Evolutionary conservation across 1,140 invertebrate species (phyloP).

Genomic region (Araneus ventricosus): DNA sequence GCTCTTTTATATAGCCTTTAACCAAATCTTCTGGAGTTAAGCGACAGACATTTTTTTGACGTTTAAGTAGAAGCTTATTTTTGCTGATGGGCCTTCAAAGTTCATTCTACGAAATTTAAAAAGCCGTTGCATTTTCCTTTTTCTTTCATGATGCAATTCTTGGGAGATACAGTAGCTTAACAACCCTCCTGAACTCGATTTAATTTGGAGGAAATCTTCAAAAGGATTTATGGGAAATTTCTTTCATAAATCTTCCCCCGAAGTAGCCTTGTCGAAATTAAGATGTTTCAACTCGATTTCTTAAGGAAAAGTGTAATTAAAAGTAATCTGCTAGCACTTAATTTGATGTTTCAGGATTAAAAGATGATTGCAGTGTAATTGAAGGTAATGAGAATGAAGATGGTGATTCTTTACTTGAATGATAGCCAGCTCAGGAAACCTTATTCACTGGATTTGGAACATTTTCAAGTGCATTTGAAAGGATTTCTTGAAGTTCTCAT

Average conservation of each 20-base stretch:
- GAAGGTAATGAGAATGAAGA: not conserved
- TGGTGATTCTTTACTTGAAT: not conserved
- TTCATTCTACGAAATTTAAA: not conserved
- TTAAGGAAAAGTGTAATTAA: not conserved
- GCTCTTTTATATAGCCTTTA: not conserved
- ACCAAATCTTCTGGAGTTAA: not conserved
- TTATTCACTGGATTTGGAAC: not conserved
- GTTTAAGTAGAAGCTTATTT: not conserved
- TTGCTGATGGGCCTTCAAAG: not conserved
- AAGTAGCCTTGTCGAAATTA: not conserved
- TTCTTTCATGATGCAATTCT: not conserved
- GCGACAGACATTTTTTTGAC: not conserved
- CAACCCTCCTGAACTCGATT: not conserved
- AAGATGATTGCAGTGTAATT: constrained; percentile 18
- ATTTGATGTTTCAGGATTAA: constrained; percentile 20
- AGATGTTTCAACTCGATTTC: not conserved
- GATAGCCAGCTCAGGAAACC: not conserved
- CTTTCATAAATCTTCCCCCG: not conserved
- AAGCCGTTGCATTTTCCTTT: not conserved
- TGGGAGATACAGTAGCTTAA: not conserved
- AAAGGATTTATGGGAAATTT: not conserved
- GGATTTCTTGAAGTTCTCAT: not conserved
- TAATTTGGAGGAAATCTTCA: not conserved
- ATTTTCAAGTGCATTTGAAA: not conserved
- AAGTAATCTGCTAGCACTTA: constrained; percentile 6